Evolutionary conservation across 1,140 invertebrate species (phyloP).

Genomic region (Drosophila sechellia): DNA sequence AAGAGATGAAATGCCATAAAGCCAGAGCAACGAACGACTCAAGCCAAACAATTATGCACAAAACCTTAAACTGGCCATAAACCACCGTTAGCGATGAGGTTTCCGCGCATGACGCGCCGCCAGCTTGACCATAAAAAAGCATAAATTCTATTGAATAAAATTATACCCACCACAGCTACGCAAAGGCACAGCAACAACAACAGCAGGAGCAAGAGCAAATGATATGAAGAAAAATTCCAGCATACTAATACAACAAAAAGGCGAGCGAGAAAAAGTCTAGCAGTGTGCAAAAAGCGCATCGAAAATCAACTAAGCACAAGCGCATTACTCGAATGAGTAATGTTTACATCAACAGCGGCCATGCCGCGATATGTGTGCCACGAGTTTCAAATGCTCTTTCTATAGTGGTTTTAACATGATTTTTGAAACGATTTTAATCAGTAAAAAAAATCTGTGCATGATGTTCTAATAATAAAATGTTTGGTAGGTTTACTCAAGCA

Average conservation of each 20-base stretch:
- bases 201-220: not conserved
- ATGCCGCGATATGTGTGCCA: not conserved
- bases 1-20: not conserved
- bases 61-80: constrained; percentile 56
- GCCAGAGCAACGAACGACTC: constrained; percentile 27
- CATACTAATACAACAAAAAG: constrained; percentile 12
- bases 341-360: constrained; percentile 32
- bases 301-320: constrained; percentile 41
- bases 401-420: not conserved
- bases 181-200: not conserved
- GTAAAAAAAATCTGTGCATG: too few species aligned
- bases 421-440: too few species aligned
- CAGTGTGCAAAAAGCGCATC: constrained; percentile 75
- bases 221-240: constrained; percentile 24
- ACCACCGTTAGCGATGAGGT: constrained; percentile 50
- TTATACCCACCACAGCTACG: constrained; percentile 32
- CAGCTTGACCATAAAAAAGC: constrained; percentile 61
- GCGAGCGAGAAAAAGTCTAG: constrained; percentile 52
- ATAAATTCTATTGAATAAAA: constrained; percentile 71
- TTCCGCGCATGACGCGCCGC: constrained; percentile 55
- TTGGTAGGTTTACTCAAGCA: too few species aligned
- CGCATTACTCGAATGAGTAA: constrained; percentile 1
- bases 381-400: not conserved
- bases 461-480: too few species aligned
- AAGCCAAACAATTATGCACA: constrained; percentile 43